These are phyloP conservation scores for Oegoconia quadripuncta DNA, from an alignment of 2,888 invertebrate genomes.

Conservation along the genomic window DNA sequence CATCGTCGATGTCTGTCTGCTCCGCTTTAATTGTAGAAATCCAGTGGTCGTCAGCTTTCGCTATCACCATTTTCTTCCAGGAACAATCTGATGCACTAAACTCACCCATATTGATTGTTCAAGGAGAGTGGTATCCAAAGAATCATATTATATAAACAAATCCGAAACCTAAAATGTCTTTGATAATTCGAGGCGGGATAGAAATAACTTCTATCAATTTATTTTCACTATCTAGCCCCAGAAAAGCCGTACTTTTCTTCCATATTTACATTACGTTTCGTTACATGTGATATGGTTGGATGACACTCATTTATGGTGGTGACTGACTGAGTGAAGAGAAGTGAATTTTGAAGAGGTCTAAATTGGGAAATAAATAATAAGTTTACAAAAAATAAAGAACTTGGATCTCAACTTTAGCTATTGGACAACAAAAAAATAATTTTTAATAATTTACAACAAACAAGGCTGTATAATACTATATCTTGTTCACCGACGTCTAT, in stretches of 20 bases:
- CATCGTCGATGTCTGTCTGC: constrained; percentile 25
- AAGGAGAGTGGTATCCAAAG: constrained; percentile 67
- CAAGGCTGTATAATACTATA: too few relatives aligned
- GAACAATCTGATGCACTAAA: constrained; percentile 53
- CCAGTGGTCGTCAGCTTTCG: constrained; percentile 63
- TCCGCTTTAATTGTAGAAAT: constrained; percentile 49
- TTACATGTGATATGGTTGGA: too few relatives aligned
- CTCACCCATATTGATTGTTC: constrained; percentile 76
- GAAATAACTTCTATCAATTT: background rate
- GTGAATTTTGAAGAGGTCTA: too few relatives aligned
- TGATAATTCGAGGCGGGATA: background rate
- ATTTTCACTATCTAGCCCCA: background rate
- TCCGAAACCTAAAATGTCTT: background rate
- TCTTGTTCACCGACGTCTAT: too few relatives aligned
- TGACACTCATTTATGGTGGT: too few relatives aligned
- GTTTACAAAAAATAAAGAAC: too few relatives aligned
- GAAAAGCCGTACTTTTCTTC: background rate
- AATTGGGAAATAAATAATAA: too few relatives aligned
- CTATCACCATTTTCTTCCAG: constrained; percentile 70
- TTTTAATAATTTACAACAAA: too few relatives aligned
- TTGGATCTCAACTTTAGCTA: too few relatives aligned
- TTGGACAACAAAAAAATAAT: too few relatives aligned
- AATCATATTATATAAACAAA: constrained; percentile 51
- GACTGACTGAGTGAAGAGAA: too few relatives aligned
- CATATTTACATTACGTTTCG: background rate